Base-by-base conservation (phyloP, 2,888 invertebrate species). In the Encarsia formosa region DNA sequence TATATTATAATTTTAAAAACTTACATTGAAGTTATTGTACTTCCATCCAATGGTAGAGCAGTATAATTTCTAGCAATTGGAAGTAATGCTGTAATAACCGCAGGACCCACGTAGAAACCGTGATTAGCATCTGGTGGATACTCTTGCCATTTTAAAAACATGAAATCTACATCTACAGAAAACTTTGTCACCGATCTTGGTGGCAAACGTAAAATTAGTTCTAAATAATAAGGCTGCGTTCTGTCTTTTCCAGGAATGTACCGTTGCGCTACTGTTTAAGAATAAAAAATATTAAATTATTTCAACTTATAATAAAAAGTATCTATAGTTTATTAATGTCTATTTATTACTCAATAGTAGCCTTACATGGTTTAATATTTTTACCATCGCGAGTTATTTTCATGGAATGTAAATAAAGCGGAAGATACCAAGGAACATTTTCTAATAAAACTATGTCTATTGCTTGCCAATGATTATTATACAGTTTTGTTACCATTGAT, bases 71-170 rank as follows among this genome's bases (percentile, higher is more conserved):
- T 82, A 6, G 87, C 87, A 45, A 85, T 78, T 0, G 92, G 91
- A 59, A 96, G 75, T 57, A 85, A 77, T 3, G 88, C 85, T 26
- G 88, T 83, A 52, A 97, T 82, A 40, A 92, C 81, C 16, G 94
- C 90, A 24, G 96, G 88, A 5, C 92, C 91, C 65, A 97, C 83
- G 69, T 96, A 95, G 75, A 98, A 96, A 0, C 99, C 99, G 76
- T 98, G 97, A 78, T 97, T 97, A 1, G 99, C 97, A 81, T 99
- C 99, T 1, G 99, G 99, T 13, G 98, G 99, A 76, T 99, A 99
- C 73, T 99, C 98, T 65, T 94, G 90, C 94, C 98, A 97, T 76
- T 96, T 96, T 5, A 97, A 79, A 69, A 97, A 92, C n/a, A 92
- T 87, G 75, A 91, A 91, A 73, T 96, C 94, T 76, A 97, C 93